phyloP scores from a whole-genome alignment of 2,113 vertebrate species.

The Zonotrichia leucophrys region DNA sequence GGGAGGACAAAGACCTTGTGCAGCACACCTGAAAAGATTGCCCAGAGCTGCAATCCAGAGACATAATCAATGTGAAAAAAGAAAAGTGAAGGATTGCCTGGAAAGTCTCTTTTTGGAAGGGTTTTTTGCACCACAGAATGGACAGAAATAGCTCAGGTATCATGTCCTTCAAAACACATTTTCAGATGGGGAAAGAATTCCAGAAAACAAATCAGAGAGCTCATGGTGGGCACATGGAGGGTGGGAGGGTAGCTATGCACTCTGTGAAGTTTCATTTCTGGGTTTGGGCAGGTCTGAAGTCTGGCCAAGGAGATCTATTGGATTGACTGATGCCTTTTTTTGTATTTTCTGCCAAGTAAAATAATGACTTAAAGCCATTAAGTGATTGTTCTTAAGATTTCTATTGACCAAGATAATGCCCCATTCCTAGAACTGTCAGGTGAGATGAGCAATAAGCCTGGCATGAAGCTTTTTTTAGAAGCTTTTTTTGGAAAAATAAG shows the following conservation, averaged over 20 bases:
- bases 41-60: background rate
- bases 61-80: rapidly evolving
- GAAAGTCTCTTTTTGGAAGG: background rate
- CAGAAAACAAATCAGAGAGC: background rate
- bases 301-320: background rate
- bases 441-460: background rate
- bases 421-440: constrained; percentile 11
- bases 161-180: background rate
- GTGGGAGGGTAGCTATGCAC: background rate
- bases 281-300: background rate
- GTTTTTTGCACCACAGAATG: background rate
- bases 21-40: background rate
- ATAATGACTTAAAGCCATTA: background rate
- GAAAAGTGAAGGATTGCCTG: background rate
- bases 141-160: background rate
- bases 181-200: background rate
- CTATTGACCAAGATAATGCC: background rate
- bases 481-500: background rate
- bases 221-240: background rate
- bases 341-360: background rate
- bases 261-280: background rate
- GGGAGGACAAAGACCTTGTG: background rate
- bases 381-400: background rate
- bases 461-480: background rate
- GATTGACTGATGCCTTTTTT: background rate